Conservation (phyloP, 2,888 invertebrate genomes). For the Drosophila heteroneura region DNA sequence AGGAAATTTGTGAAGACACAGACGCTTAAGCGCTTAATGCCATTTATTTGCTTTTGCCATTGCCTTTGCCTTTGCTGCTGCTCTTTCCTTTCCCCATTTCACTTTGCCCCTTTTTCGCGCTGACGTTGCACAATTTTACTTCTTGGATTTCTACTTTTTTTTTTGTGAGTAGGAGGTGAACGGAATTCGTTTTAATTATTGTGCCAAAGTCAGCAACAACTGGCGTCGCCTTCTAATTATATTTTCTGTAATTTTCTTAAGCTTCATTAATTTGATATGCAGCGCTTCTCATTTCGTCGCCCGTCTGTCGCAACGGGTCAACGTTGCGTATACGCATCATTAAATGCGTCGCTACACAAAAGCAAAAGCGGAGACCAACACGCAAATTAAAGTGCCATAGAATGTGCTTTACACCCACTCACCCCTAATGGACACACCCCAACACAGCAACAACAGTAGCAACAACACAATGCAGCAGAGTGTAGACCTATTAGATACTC, state of each 20-base stretch:
- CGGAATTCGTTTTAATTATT: slow-evolving; percentile 54
- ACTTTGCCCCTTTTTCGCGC: slow-evolving; percentile 21
- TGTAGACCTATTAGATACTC: background rate
- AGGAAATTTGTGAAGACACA: slow-evolving; percentile 60
- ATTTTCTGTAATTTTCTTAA: slow-evolving; percentile 29
- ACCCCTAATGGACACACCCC: slow-evolving; percentile 35
- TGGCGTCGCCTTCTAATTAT: slow-evolving; percentile 21
- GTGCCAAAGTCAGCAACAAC: slow-evolving; percentile 36
- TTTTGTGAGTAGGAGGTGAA: background rate
- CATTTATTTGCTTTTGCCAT: slow-evolving; percentile 41
- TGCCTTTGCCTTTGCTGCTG: background rate
- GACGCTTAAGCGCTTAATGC: slow-evolving; percentile 54
- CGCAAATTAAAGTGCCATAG: slow-evolving; percentile 71
- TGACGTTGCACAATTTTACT: slow-evolving; percentile 49
- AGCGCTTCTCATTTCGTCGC: background rate
- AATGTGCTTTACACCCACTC: slow-evolving; percentile 37
- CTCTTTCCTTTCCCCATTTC: background rate
- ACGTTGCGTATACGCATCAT: slow-evolving; percentile 72
- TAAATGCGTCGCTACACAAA: slow-evolving; percentile 54
- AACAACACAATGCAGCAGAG: background rate
- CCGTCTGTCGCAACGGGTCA: slow-evolving; percentile 40
- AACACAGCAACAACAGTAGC: slow-evolving; percentile 4
- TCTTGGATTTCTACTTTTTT: background rate
- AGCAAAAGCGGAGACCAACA: slow-evolving; percentile 28
- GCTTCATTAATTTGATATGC: slow-evolving; percentile 65